phyloP scores from a whole-genome alignment of 2,888 invertebrate genomes.

The Standfussiana lucernea region DNA sequence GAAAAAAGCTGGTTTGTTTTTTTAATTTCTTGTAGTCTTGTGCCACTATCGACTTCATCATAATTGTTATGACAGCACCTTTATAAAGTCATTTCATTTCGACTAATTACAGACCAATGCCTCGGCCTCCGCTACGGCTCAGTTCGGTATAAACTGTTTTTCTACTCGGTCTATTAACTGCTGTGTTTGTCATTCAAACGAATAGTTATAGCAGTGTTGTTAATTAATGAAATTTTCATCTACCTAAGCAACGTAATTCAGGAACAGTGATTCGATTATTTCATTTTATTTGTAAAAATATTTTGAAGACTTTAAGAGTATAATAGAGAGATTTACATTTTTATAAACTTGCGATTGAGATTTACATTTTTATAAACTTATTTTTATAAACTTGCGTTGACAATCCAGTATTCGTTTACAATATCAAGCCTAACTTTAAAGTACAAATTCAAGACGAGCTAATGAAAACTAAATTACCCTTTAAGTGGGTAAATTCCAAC shows the following conservation, averaged over 20 bases:
- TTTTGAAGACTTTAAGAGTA: not conserved
- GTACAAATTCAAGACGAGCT: not conserved
- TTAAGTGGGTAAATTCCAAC: slow-evolving; percentile 39
- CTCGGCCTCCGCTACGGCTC: not conserved
- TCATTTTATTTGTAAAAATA: not conserved
- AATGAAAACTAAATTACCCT: slow-evolving; percentile 10
- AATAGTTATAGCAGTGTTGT: not conserved
- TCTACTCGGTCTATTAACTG: not conserved
- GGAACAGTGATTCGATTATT: not conserved
- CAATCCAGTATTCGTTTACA: not conserved
- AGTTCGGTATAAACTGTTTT: not conserved
- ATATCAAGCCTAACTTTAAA: not conserved
- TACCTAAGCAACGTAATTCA: not conserved
- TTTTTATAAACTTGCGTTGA: not conserved
- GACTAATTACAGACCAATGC: not conserved
- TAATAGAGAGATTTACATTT: too few species aligned
- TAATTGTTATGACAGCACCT: not conserved
- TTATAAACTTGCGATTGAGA: not conserved
- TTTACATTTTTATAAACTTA: too few species aligned
- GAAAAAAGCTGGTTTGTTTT: not conserved
- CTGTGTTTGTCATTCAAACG: not conserved
- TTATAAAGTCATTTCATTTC: not conserved
- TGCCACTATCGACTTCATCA: not conserved
- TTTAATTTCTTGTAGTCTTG: not conserved
- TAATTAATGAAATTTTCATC: not conserved